A percentile compares a stretch with the other conserved stretches of the same genome.
These are phyloP conservation scores for Megalops atlanticus DNA, from an alignment of 2,113 vertebrate genomes.

Conservation along the genomic window DNA sequence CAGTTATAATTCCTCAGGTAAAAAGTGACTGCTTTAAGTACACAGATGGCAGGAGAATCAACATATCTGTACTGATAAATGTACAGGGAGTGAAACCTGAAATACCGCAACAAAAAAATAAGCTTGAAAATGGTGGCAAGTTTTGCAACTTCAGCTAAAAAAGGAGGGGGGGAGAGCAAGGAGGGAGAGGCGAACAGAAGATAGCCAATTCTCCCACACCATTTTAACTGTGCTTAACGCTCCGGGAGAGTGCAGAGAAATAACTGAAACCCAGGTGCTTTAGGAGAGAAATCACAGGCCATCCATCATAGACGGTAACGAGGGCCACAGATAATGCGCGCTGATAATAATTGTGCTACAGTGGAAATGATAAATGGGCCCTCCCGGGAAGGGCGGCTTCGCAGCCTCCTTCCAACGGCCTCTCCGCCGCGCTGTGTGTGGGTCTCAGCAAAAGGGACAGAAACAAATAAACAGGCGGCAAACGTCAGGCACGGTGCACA, in stretches of 20 bases:
- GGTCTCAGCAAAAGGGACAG: neutral
- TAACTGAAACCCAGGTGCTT: constrained; percentile 22
- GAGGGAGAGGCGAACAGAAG: constrained; percentile 9
- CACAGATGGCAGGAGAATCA: too few relatives aligned
- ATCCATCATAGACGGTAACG: constrained; percentile 43
- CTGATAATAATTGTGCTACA: constrained; percentile 35
- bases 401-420: neutral
- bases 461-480: neutral
- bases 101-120: neutral
- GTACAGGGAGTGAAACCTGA: neutral
- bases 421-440: neutral
- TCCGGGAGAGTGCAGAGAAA: constrained; percentile 10
- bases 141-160: constrained; percentile 7
- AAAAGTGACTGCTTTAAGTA: neutral
- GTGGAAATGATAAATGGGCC: constrained; percentile 41
- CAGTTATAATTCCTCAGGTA: neutral
- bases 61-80: too few relatives aligned
- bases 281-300: constrained; percentile 29
- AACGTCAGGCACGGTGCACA: neutral
- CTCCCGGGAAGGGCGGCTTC: constrained; percentile 15
- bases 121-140: neutral
- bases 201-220: neutral
- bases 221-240: constrained; percentile 26
- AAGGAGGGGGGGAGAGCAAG: too few relatives aligned
- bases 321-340: constrained; percentile 23